Evolutionary conservation across 2,113 vertebrate genomes (phyloP).

Genomic region (Cacatua alba): DNA sequence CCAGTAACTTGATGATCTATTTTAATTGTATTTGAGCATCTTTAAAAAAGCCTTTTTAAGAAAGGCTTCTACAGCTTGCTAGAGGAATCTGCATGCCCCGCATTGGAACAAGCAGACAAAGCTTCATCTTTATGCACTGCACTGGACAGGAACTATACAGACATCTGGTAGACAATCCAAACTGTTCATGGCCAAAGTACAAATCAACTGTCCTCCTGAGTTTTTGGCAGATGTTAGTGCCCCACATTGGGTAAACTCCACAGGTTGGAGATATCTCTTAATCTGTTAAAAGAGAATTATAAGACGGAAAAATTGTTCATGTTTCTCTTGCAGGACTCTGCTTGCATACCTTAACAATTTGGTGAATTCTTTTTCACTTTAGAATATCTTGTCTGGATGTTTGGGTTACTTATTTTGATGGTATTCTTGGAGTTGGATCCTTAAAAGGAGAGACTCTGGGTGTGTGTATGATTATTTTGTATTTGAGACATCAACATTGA

Average conservation of each 20-base stretch:
- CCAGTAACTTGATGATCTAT: neutral
- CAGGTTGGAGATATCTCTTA: neutral
- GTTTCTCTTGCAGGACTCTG: neutral
- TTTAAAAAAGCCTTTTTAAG: neutral
- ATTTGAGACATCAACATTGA: neutral
- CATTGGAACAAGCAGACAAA: neutral
- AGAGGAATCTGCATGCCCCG: neutral
- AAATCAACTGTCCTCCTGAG: neutral
- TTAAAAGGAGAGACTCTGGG: neutral
- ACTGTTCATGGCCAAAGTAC: neutral
- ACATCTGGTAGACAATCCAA: neutral
- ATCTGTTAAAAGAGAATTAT: neutral
- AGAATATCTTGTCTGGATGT: neutral
- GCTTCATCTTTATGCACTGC: neutral
- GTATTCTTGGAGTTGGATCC: neutral
- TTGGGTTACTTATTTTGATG: neutral
- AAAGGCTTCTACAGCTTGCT: neutral
- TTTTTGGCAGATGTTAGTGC: neutral
- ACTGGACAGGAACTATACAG: neutral
- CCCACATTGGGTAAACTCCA: neutral
- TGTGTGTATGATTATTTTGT: neutral
- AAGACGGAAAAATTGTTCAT: neutral
- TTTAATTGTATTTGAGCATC: neutral
- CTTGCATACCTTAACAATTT: neutral
- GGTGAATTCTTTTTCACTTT: neutral